Conservation (phyloP, 2,797 vertebrate genomes). For the Columba guinea region DNA sequence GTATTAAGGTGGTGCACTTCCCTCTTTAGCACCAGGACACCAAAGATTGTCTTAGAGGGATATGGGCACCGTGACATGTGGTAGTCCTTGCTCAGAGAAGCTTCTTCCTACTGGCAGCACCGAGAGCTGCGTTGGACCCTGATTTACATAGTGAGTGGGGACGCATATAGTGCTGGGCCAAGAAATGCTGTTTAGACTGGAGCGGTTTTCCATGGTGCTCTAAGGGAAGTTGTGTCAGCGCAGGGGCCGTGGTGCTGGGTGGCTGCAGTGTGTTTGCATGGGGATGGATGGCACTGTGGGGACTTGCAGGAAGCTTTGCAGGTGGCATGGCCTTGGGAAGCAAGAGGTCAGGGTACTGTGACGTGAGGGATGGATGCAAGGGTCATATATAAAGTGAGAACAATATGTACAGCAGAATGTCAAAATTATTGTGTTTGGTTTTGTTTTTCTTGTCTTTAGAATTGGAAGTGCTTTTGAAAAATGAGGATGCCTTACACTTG, state of each 20-base stretch:
- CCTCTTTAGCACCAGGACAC: neutral
- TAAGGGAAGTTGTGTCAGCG: neutral
- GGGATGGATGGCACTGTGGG: fast-evolving
- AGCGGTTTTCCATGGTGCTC: neutral
- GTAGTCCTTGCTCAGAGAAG: neutral
- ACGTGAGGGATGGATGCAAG: fast-evolving
- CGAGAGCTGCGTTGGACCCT: neutral
- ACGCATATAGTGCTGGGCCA: fast-evolving
- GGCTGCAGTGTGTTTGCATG: neutral
- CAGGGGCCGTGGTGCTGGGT: neutral
- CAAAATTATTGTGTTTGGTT: neutral
- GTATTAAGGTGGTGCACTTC: neutral
- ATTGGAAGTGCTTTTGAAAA: neutral
- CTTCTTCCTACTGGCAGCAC: neutral
- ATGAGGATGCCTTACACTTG: neutral
- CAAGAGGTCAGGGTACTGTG: fast-evolving
- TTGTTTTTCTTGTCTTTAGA: neutral
- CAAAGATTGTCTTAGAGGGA: neutral
- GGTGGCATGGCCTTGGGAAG: neutral
- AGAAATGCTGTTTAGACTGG: neutral
- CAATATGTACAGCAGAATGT: neutral
- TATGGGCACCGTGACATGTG: neutral
- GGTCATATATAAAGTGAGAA: neutral
- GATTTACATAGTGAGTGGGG: neutral
- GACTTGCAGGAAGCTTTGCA: neutral